A percentile compares a stretch with the other conserved stretches of the same genome.
phyloP scores from a whole-genome alignment of 2,797 vertebrate genomes.

The Myotis daubentonii region DNA sequence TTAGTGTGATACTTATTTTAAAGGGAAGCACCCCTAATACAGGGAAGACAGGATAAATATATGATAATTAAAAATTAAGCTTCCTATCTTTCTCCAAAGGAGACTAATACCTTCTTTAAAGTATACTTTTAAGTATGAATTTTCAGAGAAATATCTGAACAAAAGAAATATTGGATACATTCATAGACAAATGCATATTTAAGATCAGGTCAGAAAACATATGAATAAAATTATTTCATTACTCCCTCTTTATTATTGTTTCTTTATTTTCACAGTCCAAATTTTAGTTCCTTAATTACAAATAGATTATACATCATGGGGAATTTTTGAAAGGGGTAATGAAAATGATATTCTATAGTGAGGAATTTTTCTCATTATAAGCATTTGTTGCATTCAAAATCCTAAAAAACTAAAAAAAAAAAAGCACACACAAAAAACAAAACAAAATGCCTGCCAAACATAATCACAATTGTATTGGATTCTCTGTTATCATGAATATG shows the following conservation, averaged over 20 bases:
- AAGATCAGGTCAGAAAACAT: constrained; percentile 6
- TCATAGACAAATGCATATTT: background rate
- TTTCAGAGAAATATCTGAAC: background rate
- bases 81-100: background rate
- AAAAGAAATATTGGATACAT: background rate
- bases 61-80: background rate
- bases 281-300: background rate
- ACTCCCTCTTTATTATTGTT: background rate
- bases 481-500: background rate
- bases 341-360: background rate
- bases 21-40: background rate
- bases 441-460: background rate
- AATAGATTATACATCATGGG: background rate
- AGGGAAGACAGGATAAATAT: background rate
- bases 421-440: too few relatives aligned
- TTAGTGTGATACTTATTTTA: background rate
- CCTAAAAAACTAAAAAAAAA: background rate
- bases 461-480: background rate
- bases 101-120: background rate
- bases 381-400: background rate
- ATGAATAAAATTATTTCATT: background rate
- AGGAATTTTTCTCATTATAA: background rate
- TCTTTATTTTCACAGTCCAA: background rate
- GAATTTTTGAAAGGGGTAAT: background rate
- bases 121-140: background rate